Conservation (phyloP, 2,888 invertebrate species). For the Gastracanthus pulcherrimus region DNA sequence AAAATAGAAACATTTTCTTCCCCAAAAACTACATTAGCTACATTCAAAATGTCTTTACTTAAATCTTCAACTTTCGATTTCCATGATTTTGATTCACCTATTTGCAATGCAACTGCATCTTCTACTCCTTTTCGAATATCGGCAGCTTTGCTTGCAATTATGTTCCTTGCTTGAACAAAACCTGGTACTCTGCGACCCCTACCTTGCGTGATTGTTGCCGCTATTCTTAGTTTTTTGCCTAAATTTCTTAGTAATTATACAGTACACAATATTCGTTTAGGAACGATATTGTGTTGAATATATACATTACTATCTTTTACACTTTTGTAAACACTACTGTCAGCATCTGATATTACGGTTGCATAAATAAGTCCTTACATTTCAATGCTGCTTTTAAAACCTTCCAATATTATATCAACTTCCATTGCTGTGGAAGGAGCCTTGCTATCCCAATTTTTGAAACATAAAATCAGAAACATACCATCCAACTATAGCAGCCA, state of each 20-base stretch:
- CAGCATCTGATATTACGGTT: constrained; percentile 48
- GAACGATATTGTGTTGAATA: constrained; percentile 21
- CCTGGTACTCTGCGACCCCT: background rate
- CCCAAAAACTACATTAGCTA: constrained; percentile 55
- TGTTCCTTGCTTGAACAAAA: background rate
- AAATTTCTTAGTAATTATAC: constrained; percentile 66
- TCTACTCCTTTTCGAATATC: background rate
- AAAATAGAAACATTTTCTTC: constrained; percentile 55
- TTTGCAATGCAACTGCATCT: background rate
- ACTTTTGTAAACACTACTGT: constrained; percentile 50
- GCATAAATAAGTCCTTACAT: constrained; percentile 51
- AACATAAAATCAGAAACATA: constrained; percentile 55
- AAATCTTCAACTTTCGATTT: background rate
- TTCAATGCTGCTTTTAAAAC: constrained; percentile 59
- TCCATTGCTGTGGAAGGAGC: constrained; percentile 66
- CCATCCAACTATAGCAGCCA: constrained; percentile 62
- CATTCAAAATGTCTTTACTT: constrained; percentile 55
- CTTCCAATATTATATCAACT: constrained; percentile 58
- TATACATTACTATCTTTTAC: constrained; percentile 47
- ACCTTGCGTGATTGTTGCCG: background rate
- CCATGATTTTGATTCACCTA: background rate
- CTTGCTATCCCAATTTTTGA: constrained; percentile 64
- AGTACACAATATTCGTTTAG: constrained; percentile 59
- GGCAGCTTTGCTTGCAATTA: background rate
- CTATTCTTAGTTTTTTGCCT: constrained; percentile 47